A percentile compares a stretch with the other conserved stretches of the same genome.
Evolutionary conservation across 37 sponge, comb jelly and placozoan genomes (phyloP).

Genomic region (Tethya wilhelma): DNA sequence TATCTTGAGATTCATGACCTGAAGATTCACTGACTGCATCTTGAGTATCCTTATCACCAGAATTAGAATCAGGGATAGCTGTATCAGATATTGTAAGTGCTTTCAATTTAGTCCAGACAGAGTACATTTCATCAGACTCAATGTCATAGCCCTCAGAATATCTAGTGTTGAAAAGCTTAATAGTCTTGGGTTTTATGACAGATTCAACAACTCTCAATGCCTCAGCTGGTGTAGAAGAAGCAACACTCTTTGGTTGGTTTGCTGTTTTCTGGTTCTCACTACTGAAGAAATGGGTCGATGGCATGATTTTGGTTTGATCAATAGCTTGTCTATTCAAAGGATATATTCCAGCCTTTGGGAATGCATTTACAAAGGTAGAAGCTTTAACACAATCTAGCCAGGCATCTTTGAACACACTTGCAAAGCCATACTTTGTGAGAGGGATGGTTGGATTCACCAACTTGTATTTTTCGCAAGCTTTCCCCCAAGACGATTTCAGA

Average conservation of each 20-base stretch:
- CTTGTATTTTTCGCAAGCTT: neutral
- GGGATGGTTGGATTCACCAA: neutral
- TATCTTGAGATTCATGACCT: neutral
- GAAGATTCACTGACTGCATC: neutral
- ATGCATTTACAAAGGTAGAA: conserved; percentile 38
- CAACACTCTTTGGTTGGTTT: neutral
- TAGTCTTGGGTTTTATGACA: neutral
- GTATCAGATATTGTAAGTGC: neutral
- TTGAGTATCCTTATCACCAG: neutral
- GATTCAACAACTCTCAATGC: neutral
- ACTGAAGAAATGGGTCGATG: neutral
- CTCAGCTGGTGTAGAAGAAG: too few species aligned
- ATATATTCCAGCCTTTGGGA: conserved; percentile 24
- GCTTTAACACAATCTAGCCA: conserved; percentile 24
- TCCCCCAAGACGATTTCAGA: conserved; percentile 20
- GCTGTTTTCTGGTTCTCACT: too few species aligned
- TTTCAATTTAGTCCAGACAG: conserved; percentile 18
- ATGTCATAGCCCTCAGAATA: conserved; percentile 46
- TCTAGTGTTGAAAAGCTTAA: neutral
- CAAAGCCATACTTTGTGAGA: conserved; percentile 28
- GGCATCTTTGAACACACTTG: conserved; percentile 33
- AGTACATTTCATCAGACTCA: conserved; percentile 23
- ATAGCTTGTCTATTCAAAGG: conserved; percentile 29
- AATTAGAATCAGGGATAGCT: too few species aligned
- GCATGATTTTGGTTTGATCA: neutral